Base-by-base conservation (phyloP, 2,797 vertebrate species). In the Alauda arvensis region DNA sequence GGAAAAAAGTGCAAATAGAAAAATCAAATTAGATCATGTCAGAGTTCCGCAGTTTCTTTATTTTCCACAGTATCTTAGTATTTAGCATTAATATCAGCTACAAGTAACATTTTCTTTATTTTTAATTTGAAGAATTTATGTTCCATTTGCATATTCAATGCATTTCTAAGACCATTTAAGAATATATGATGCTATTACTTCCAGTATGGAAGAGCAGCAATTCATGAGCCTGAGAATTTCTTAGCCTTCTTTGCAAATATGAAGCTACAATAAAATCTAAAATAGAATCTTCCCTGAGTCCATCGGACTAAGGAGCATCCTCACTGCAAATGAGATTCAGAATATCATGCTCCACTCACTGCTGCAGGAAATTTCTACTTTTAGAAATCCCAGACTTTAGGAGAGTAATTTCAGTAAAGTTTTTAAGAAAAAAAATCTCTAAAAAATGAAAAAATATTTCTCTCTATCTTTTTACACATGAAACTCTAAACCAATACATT, bases 241-340 rank as follows among this genome's bases (percentile, higher is more conserved):
- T 84, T 82, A 81, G 56, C 8, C n/a, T 91, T 57, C 39, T 67
- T 71, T 68, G 26, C 56, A 81, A 94, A 88, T 63, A 81, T 8
- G 24, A 78, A 85, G 37, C 14, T 78, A 69, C 31, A 78, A 76
- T 81, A 78, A 85, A 85, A 83, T 78, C 80, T 83, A 72, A 94
- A 94, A 81, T 52, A 87, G 33, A 85, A 91, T 86, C 52, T 83
- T 87, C 40, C 75, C 45, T 20, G n/a, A 91, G n/a, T 84, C 57
- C 18, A 42, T 7, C 42, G 21, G 37, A 31, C 37, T 65, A 60
- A 59, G 55, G 26, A 76, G 10, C 45, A 77, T 66, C 45, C 33
- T 81, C 33, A 72, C 39, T 78, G 56, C 23, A 91, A 92, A 81
- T 83, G 48, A 85, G 60, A 83, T 78, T 89, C 70, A 76, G 45